Evolutionary conservation across 2,113 vertebrate species (phyloP), one percentile per base, ranked within the genome.

Genomic region (Bostrychus sinensis): DNA sequence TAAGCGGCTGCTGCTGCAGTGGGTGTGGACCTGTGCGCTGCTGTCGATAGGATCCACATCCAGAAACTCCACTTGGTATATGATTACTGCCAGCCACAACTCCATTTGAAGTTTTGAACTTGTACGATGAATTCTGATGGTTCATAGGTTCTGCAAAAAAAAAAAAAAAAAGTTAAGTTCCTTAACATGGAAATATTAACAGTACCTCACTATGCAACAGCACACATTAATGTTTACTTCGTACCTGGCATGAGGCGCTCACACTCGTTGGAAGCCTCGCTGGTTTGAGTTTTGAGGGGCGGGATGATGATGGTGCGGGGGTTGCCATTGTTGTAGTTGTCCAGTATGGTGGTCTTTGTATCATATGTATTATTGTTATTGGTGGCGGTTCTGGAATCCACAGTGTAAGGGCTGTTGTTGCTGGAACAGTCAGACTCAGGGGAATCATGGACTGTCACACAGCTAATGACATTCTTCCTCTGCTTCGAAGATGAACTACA

Each of bases 381-480:
- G 8, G 91, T 91, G 62, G 73, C 89, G 75, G 89, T 5, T 0
- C 94, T 92, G 8, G 93, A 92, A 34, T 94, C 94, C 82, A 95
- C 61, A 0, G 94, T 82, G 2, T 95, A 97, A 25, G 97, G 96
- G 84, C 96, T 98, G 91, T 93, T 95, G 94, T 94, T 94, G 89
- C 94, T 95, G 77, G 96, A 98, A 62, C 94, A 96, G 80, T 98
- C 94, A 0, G 96, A 99, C 86, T 95, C 94, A 1, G 96, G 97
- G 0, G 97, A 99, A 85, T 99, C 97, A 1, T 99, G 96, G 81
- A 99, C 97, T 0, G 97, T 99, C 84, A 99, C 97, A 1, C 97
- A 99, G 90, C 97, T 99, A 90, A 99, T 98, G 84, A 99, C 96
- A 1, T 99, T 99, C 89, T 98, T 98, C 72, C 97, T 94, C 78